A percentile compares a stretch with the other conserved stretches of the same genome.
Evolutionary conservation across 2,113 vertebrate species (phyloP).

Genomic region (Hystrix cristata): DNA sequence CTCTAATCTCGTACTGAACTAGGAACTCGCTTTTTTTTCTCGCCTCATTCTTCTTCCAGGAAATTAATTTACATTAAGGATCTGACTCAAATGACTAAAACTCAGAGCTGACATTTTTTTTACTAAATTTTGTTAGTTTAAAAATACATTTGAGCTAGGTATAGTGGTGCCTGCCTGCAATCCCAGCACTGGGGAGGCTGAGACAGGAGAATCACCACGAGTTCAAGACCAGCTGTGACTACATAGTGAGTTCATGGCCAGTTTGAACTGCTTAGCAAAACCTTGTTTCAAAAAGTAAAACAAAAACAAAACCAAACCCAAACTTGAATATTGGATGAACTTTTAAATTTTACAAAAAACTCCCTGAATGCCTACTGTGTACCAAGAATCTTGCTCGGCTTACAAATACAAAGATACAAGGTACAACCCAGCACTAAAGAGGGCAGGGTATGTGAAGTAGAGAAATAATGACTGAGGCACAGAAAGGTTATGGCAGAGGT

Average conservation of each 20-base stretch:
- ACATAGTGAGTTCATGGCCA: too few relatives aligned
- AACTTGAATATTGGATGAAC: constrained; percentile 41
- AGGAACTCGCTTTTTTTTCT: constrained; percentile 42
- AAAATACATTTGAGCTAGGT: not conserved
- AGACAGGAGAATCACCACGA: too few relatives aligned
- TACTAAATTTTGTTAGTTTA: constrained; percentile 59
- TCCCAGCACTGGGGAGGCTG: too few relatives aligned
- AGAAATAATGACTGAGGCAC: not conserved
- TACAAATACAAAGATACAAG: constrained; percentile 4
- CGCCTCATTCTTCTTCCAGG: constrained; percentile 9
- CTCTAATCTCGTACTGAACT: constrained; percentile 47
- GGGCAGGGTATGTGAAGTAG: not conserved
- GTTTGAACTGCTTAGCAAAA: too few relatives aligned
- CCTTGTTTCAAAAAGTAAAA: too few relatives aligned
- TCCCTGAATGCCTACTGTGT: constrained; percentile 7
- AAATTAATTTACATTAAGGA: constrained; percentile 67
- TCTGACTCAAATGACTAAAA: constrained; percentile 67
- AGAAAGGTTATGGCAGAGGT: not conserved
- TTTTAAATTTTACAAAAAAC: constrained; percentile 57
- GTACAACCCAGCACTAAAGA: not conserved
- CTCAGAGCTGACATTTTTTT: constrained; percentile 63
- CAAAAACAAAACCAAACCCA: not conserved
- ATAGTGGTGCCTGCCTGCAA: too few relatives aligned
- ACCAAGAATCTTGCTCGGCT: not conserved
- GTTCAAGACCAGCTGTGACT: too few relatives aligned